Evolutionary conservation across 64 coral and sea anemone species (phyloP).

Genomic region (Pocillopora damicornis): DNA sequence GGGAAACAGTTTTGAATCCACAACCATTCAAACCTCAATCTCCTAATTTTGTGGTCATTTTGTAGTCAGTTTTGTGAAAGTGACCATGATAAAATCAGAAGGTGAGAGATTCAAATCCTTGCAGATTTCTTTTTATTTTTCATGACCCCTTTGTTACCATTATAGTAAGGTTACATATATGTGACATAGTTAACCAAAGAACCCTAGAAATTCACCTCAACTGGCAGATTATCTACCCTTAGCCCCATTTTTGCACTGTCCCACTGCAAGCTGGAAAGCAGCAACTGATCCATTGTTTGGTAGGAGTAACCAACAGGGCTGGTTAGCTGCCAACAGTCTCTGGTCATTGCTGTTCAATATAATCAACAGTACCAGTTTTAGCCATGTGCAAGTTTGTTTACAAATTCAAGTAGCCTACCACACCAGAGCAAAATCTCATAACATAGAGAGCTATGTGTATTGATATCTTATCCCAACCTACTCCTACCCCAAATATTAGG

Average conservation of each 20-base stretch:
- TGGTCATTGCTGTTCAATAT: constrained; percentile 6
- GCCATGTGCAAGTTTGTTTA: too few relatives aligned
- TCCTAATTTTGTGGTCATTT: too few relatives aligned
- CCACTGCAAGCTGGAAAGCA: constrained; percentile 34
- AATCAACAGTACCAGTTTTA: neutral
- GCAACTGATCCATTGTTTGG: constrained; percentile 23
- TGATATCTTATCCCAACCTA: too few relatives aligned
- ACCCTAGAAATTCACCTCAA: constrained; percentile 24
- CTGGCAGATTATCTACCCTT: constrained; percentile 31
- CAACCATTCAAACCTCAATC: too few relatives aligned
- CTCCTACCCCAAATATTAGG: too few relatives aligned
- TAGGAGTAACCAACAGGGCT: constrained; percentile 51
- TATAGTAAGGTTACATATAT: neutral
- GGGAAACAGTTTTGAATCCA: too few relatives aligned
- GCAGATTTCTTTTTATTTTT: neutral
- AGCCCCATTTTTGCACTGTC: constrained; percentile 40
- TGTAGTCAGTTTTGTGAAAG: too few relatives aligned
- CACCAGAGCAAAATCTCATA: too few relatives aligned
- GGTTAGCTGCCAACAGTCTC: constrained; percentile 36
- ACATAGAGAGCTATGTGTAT: too few relatives aligned
- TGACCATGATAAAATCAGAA: too few relatives aligned
- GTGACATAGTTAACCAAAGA: neutral
- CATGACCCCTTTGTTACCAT: neutral
- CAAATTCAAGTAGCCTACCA: too few relatives aligned
- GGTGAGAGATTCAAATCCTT: too few relatives aligned